Base-by-base conservation (phyloP, 2,113 vertebrate genomes). In the Entomyzon cyanotis region DNA sequence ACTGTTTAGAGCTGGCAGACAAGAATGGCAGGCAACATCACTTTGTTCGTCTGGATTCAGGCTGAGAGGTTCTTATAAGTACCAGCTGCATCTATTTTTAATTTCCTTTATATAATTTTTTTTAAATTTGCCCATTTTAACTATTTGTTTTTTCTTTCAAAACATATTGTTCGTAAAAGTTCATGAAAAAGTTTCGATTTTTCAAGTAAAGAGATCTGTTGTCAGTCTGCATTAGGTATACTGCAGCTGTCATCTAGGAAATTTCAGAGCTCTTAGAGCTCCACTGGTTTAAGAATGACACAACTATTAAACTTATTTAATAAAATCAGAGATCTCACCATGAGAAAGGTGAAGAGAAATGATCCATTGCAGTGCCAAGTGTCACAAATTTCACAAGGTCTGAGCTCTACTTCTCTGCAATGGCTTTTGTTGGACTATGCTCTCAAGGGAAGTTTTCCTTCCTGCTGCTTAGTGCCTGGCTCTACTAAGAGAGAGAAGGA, bases 61-160 rank as follows among this genome's bases (percentile, higher is more conserved):
- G 15, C 4, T 50, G 20, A 50, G 47, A 58, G 50, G 4, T 74
- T 70, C 24, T 82, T 87, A 46, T n/a, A 87, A 67, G 2, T 35
- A 41, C 2, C 1, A 3, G 7, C 35, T 15, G 15, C 4, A 58
- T 71, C 16, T 64, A 20, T 35, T 11, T 7, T 10, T 19, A 11
- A 6, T 33, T 12, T 14, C 2, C 39, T 8, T 11, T 12, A 5
- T 16, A 37, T 3, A 19, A 4, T 1, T 15, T 9, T 19, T 4
- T 15, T 5, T 27, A 33, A 33, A 39, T 44, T 37, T 15, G 3
- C 1, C 33, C 50, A 2, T 5, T 71, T 89, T 35, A 79, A 58
- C 33, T 35, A 22, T 77, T 53, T 49, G 1, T 0, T 1, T 13
- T 49, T 65, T 70, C 3, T 83, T 52, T 55, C 55, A 9, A 44